Evolutionary conservation across 2,888 invertebrate species (phyloP), one percentile per base, ranked within the genome.

Genomic region (Leptopilina myrica): DNA sequence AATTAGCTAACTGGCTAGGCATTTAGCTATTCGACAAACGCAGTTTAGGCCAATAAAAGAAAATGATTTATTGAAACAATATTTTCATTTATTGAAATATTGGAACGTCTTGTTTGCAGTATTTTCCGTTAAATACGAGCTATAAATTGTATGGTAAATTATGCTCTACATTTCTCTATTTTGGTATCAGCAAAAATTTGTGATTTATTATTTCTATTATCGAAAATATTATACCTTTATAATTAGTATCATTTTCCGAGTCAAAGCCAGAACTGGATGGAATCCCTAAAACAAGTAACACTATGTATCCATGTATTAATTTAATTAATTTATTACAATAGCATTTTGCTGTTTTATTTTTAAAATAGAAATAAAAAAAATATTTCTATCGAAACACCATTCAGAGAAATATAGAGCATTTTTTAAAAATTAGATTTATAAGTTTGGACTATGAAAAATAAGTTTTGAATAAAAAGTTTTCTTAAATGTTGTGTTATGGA

Each of bases 181-280:
- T 56, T 73, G 73, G 73, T 56, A 73, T 56, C n/a, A 73, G 56
- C 33, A 56, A 69, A 62, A n/a, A 73, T 56, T 73, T 56, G 56
- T 73, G 26, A 43, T 43, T 43, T 8, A 43, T 53, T 53, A 7
- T 53, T 26, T 14, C 33, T 53, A 73, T 33, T 12, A 73, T 8
- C 6, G 43, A 8, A 33, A 56, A n/a, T 73, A 73, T 56, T 56
- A 33, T 85, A 91, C 91, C 90, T 89, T 90, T 90, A 78, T 90
- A 84, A 81, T 86, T 89, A 33, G 87, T 87, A 76, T 85, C 87
- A 79, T 86, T 87, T 43, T 82, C 85, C 78, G 85, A 86, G 56
- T 84, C 86, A 49, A 86, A 86, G 56, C 85, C 87, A 14, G 87
- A 84, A 59, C 84, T 86, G 33, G 86, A 82, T 46, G 88, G 82